Percentiles rank a stretch among this genome's conserved stretches.
Evolutionary conservation across 2,113 vertebrate species (phyloP).

Genomic region (Colius striatus): DNA sequence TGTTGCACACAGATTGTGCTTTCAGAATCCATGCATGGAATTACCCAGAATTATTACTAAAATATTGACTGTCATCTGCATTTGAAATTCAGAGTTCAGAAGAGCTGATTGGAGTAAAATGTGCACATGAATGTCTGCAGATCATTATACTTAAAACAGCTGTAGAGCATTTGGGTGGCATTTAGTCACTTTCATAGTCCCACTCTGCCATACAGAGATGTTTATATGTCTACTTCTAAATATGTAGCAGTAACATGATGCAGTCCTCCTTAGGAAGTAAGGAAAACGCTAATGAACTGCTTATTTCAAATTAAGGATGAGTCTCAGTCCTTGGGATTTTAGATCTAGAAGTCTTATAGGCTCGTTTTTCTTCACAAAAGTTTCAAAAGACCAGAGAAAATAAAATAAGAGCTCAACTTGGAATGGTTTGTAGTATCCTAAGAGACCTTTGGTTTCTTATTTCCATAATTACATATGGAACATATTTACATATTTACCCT

Average conservation of each 20-base stretch:
- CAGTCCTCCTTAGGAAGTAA: background rate
- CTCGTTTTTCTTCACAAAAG: background rate
- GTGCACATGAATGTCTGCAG: background rate
- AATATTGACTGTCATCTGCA: background rate
- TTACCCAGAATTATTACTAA: background rate
- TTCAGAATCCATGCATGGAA: background rate
- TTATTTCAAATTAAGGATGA: background rate
- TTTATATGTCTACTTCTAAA: background rate
- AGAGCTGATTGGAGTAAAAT: background rate
- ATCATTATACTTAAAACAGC: background rate
- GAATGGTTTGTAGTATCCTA: background rate
- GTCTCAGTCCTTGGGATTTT: background rate
- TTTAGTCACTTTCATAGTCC: background rate
- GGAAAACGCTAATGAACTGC: background rate
- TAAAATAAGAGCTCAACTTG: background rate
- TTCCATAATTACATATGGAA: conserved; percentile 29
- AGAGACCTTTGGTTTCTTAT: conserved; percentile 19
- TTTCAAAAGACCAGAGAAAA: background rate
- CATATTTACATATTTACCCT: conserved; percentile 19
- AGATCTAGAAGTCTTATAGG: background rate
- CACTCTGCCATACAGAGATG: background rate
- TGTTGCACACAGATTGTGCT: background rate
- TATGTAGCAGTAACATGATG: background rate
- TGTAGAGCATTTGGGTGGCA: background rate
- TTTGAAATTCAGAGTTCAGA: background rate